phyloP scores from a whole-genome alignment of 2,888 invertebrate species.

The Melieria omissa region DNA sequence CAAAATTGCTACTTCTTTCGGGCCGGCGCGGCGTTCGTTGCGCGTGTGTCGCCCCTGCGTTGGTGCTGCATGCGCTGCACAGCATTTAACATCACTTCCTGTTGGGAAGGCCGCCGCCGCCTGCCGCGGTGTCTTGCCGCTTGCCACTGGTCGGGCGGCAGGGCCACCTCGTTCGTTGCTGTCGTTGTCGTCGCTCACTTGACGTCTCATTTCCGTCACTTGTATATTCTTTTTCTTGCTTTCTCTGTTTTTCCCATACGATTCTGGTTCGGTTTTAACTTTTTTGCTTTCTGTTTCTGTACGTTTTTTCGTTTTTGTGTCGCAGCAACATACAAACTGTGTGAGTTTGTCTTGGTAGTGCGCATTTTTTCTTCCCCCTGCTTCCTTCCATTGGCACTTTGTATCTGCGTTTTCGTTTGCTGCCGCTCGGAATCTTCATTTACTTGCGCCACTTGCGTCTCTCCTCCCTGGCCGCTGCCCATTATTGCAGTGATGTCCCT shows the following conservation, averaged over 20 bases:
- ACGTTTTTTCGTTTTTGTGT: no score
- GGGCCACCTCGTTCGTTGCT: no score
- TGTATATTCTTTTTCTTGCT: constrained; percentile 14
- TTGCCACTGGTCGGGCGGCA: neutral
- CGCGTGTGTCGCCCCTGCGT: neutral
- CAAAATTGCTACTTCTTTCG: neutral
- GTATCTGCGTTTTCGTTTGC: neutral
- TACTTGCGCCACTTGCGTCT: neutral
- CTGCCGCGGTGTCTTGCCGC: constrained; percentile 6
- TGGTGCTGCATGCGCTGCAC: neutral
- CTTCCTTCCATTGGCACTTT: no score
- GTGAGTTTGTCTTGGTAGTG: no score
- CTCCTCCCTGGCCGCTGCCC: neutral
- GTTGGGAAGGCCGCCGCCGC: constrained; percentile 35
- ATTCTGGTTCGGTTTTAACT: no score
- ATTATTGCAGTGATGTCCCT: neutral
- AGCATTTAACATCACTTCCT: constrained; percentile 48
- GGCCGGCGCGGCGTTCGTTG: neutral
- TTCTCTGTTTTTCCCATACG: neutral
- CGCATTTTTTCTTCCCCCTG: no score
- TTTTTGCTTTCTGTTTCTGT: no score
- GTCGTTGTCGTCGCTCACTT: constrained; percentile 11
- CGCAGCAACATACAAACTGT: no score
- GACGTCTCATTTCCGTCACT: constrained; percentile 40
- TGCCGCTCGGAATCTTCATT: constrained; percentile 8